Evolutionary conservation across 1,140 invertebrate species (phyloP).

Genomic region (Stenopsyche tienmushanensis): DNA sequence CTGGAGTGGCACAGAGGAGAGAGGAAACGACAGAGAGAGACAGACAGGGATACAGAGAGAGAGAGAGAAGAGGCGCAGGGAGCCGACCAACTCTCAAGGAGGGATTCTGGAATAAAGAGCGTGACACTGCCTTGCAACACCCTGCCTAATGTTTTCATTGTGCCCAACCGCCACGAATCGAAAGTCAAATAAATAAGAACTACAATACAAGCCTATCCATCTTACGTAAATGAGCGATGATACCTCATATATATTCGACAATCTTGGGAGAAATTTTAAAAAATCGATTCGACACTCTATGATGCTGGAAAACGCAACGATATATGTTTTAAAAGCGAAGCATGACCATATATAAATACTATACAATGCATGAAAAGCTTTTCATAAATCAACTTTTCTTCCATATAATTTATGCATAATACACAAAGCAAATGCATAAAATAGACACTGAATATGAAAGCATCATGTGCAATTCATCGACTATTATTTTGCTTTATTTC

Average conservation of each 20-base stretch:
- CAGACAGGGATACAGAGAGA: conserved; percentile 43
- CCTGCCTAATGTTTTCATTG: conserved; percentile 23
- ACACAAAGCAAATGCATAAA: no score
- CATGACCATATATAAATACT: no score
- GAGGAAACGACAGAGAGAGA: background rate
- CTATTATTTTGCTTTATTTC: no score
- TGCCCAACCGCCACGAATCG: conserved; percentile 12
- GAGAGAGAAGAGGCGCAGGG: conserved; percentile 33
- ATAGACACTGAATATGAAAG: no score
- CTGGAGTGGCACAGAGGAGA: conserved; percentile 50
- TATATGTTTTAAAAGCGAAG: no score
- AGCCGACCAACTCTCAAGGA: conserved; percentile 34
- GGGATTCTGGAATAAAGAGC: conserved; percentile 29
- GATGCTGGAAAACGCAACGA: no score
- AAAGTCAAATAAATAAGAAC: conserved; percentile 2
- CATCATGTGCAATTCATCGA: no score
- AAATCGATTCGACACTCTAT: no score
- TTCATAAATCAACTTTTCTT: no score
- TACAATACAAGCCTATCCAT: conserved; percentile 1
- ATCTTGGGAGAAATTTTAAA: no score
- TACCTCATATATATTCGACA: background rate
- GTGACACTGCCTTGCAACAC: conserved; percentile 20
- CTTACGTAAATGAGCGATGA: conserved; percentile 4
- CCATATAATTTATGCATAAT: no score
- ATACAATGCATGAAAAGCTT: no score